phyloP scores from a whole-genome alignment of 2,113 vertebrate genomes.

The Xenotilapia leptura region DNA sequence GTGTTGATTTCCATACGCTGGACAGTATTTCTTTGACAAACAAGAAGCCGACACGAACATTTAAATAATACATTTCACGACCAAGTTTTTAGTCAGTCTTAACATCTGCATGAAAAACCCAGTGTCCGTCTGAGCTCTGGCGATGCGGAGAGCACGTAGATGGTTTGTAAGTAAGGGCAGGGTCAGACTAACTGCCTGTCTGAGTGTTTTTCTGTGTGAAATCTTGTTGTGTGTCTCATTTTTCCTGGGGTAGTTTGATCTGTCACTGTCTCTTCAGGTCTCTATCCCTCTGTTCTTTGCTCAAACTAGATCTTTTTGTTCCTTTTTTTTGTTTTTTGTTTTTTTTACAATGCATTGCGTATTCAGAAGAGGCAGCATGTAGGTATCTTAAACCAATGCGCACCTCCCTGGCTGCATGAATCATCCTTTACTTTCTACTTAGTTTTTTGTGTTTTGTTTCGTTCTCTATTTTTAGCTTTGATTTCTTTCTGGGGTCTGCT shows the following conservation, averaged over 20 bases:
- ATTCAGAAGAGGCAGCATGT: slow-evolving; percentile 66
- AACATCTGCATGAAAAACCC: not conserved
- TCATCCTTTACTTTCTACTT: slow-evolving; percentile 40
- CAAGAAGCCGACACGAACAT: fast-evolving
- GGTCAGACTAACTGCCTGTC: not conserved
- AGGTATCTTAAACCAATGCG: slow-evolving; percentile 57
- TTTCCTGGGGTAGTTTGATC: slow-evolving; percentile 38
- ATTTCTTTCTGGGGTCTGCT: not conserved
- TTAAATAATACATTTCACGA: not conserved
- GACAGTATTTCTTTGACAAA: not conserved
- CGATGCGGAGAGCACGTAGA: not conserved
- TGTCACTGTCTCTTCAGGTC: slow-evolving; percentile 59
- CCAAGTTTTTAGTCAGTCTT: not conserved
- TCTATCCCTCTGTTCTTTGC: slow-evolving; percentile 55
- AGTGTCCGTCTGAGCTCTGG: not conserved
- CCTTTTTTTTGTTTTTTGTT: slow-evolving; percentile 36
- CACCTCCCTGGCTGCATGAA: slow-evolving; percentile 65
- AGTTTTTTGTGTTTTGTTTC: not conserved
- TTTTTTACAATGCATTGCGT: slow-evolving; percentile 58
- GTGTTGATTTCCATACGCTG: not conserved
- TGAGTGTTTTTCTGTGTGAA: not conserved
- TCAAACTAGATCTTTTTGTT: slow-evolving; percentile 70
- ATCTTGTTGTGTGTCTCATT: slow-evolving; percentile 42
- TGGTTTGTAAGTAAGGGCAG: not conserved
- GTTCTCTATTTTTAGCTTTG: not conserved